Conservation (phyloP, 2,797 vertebrate species). For the Kryptolebias ocellatus region DNA sequence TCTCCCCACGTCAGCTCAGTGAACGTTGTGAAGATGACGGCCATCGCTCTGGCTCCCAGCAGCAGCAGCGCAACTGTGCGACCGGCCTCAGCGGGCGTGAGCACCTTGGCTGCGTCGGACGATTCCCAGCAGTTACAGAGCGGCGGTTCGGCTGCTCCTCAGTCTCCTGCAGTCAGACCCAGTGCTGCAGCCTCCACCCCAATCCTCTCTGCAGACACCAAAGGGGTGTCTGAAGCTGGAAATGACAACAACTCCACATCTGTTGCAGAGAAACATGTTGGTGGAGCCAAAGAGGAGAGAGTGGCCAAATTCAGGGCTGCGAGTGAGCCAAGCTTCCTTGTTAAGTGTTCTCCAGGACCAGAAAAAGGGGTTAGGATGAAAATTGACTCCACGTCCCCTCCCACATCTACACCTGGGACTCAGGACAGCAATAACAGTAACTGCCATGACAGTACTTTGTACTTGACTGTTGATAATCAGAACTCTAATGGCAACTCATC, state of each 20-base stretch:
- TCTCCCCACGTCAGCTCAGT: slow-evolving; percentile 92
- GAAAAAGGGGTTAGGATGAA: slow-evolving; percentile 86
- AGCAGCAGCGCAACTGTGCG: slow-evolving; percentile 82
- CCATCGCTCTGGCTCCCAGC: slow-evolving; percentile 93
- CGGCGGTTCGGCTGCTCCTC: slow-evolving; percentile 77
- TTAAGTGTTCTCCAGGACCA: slow-evolving; percentile 82
- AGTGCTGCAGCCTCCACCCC: slow-evolving; percentile 58
- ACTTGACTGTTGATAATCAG: slow-evolving; percentile 89
- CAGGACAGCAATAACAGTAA: slow-evolving; percentile 87
- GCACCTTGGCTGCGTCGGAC: slow-evolving; percentile 77
- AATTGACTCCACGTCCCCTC: slow-evolving; percentile 81
- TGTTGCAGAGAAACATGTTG: slow-evolving; percentile 80
- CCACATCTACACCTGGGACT: slow-evolving; percentile 79
- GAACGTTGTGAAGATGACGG: slow-evolving; percentile 98
- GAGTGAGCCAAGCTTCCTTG: slow-evolving; percentile 83
- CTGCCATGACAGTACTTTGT: slow-evolving; percentile 85
- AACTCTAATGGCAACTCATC: slow-evolving; percentile 84
- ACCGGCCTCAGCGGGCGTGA: slow-evolving; percentile 83
- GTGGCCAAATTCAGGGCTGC: slow-evolving; percentile 84
- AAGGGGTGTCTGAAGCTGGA: slow-evolving; percentile 84
- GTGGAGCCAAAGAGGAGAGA: slow-evolving; percentile 83
- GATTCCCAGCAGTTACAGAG: slow-evolving; percentile 85
- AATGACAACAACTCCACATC: slow-evolving; percentile 79
- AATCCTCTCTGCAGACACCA: slow-evolving; percentile 81
- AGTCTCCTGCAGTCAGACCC: slow-evolving; percentile 82